These are phyloP conservation scores for Globicephala melas DNA, from an alignment of 2,113 vertebrate species.

Conservation along the genomic window DNA sequence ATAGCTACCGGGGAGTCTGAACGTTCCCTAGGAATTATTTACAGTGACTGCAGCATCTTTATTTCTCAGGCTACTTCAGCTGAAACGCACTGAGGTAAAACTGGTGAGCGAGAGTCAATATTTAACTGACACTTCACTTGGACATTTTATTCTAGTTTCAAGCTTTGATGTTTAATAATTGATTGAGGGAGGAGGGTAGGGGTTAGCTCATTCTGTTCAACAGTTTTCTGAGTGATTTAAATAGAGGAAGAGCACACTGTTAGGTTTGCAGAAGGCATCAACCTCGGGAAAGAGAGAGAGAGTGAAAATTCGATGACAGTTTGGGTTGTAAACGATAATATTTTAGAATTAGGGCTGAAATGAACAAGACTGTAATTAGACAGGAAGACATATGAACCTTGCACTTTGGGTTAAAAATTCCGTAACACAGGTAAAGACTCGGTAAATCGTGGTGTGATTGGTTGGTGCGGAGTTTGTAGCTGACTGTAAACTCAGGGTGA, in stretches of 20 bases:
- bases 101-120: not conserved
- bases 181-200: not conserved
- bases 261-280: not conserved
- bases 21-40: not conserved
- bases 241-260: not conserved
- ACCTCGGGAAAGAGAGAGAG: not conserved
- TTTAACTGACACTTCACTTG: not conserved
- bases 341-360: not conserved
- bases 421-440: not conserved
- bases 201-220: not conserved
- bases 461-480: not conserved
- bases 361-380: not conserved
- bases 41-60: not conserved
- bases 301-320: not conserved
- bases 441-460: not conserved
- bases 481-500: not conserved
- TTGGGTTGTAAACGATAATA: not conserved
- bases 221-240: not conserved
- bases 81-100: not conserved
- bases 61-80: not conserved
- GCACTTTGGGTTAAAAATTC: not conserved
- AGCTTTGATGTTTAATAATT: constrained; percentile 22
- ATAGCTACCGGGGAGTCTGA: not conserved
- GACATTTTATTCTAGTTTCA: not conserved
- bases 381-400: not conserved